A percentile compares a stretch with the other conserved stretches of the same genome.
Evolutionary conservation across 2,797 vertebrate genomes (phyloP).

Genomic region (Steatocranus sp.): DNA sequence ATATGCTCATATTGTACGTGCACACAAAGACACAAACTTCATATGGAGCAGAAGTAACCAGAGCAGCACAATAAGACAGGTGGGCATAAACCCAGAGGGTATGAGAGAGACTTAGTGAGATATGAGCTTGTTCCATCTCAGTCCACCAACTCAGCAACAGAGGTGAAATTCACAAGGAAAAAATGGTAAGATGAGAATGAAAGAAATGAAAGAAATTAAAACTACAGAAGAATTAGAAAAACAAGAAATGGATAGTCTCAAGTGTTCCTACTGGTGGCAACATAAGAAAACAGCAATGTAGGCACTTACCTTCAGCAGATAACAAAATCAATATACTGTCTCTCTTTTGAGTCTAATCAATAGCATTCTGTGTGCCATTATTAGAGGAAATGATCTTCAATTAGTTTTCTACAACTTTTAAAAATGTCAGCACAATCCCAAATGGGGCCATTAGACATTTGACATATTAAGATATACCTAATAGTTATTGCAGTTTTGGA

Average conservation of each 20-base stretch:
- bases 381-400: slow-evolving; percentile 53
- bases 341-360: slow-evolving; percentile 58
- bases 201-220: not conserved
- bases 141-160: slow-evolving; percentile 14
- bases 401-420: slow-evolving; percentile 50
- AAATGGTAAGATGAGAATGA: slow-evolving; percentile 2
- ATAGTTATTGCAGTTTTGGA: slow-evolving; percentile 12
- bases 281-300: slow-evolving; percentile 39
- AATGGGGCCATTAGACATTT: slow-evolving; percentile 29
- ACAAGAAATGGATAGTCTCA: slow-evolving; percentile 7
- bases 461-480: slow-evolving; percentile 9
- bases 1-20: not conserved
- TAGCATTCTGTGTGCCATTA: slow-evolving; percentile 42
- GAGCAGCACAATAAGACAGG: slow-evolving; percentile 23
- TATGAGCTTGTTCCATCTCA: slow-evolving; percentile 37
- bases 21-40: not conserved
- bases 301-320: slow-evolving; percentile 41
- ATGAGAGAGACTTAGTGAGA: slow-evolving; percentile 11
- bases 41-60: slow-evolving; percentile 11
- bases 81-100: slow-evolving; percentile 18
- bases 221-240: not conserved
- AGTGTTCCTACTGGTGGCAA: slow-evolving; percentile 17
- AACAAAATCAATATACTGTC: slow-evolving; percentile 60
- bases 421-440: slow-evolving; percentile 57
- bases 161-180: slow-evolving; percentile 9